Base-by-base conservation (phyloP, 2,797 vertebrate species). In the Sus cebifrons region DNA sequence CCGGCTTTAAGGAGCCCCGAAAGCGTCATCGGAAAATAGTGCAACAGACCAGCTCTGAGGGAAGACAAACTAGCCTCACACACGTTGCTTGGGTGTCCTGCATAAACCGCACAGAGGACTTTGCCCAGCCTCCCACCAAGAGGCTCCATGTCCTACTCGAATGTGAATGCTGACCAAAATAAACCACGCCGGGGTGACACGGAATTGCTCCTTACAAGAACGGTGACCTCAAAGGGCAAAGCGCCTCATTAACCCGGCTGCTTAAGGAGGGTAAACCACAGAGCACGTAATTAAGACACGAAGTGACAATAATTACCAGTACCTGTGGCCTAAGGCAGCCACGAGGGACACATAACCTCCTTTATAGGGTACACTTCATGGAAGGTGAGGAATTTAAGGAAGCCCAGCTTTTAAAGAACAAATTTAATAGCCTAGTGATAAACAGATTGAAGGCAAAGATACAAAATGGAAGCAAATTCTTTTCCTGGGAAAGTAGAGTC, bases 351-450 rank as follows among this genome's bases (percentile, higher is more conserved):
- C 7, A 29, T 52, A 36, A 68, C 17, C 78, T 54, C 75, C 64
- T 68, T 54, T 36, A 14, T 1, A 58, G 49, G 49, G 44, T 18
- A 21, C 29, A 36, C 62, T 73, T 79, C 54, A 32, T n/a, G 21
- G 78, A 86, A 79, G 29, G 32, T 17, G 44, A 74, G 20, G 62
- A n/a, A 23, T 32, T 87, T 73, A 40, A 91, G 23, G 23, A 86
- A 94, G 21, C 23, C 4, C 23, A 56, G 10, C 40, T 67, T 95
- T 74, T 29, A 36, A 86, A 79, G 79, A 83, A 73, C 18, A 89
- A 82, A 89, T 64, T 44, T 70, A 81, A 91, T 65, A 85, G 49
- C 21, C 68, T 81, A 54, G 94, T 88, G 81, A 95, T 88, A 85
- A 89, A 78, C 6, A 6, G 27, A n/a, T 36, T 58, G 32, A 91